Evolutionary conservation across 2,113 vertebrate genomes (phyloP), one percentile per base, ranked within the genome.

Genomic region (Passer domesticus): DNA sequence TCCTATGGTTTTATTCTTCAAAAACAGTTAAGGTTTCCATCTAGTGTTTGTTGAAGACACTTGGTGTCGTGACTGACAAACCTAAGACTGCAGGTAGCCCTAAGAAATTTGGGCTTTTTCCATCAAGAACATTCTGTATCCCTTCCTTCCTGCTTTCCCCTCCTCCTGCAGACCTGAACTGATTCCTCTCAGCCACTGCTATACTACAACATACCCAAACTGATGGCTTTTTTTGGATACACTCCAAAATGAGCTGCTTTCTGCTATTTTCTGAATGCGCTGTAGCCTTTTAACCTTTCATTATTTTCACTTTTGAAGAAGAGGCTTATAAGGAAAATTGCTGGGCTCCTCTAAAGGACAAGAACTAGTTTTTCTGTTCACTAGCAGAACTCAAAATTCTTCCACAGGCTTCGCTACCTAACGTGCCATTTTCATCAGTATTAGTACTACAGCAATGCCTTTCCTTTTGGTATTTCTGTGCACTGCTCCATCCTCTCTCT

Each of bases 21-120:
- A 35, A 76, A 92, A 19, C 89, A 94, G 83, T 94, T 92, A 87
- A 91, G 81, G 84, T 85, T 95, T 95, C 87, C 93, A 94, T 92
- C 89, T 96, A 95, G 94, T 73, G 81, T 95, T 94, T 95, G 81
- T 6, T 79, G 81, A 79, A 95, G 80, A 94, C 62, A 75, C 43
- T 89, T 6, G 0, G 69, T 89, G 37, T 56, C 77, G 43, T 15
- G 47, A 72, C n/a, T 84, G 81, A 68, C 62, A 95, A 82, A 68
- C 21, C 13, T 33, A 66, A 52, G 37, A 35, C 33, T 39, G 59
- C 47, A 41, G 73, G 84, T 41, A 87, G 37, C n/a, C 53, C 24
- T 49, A 33, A 27, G 35, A 84, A 84, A 87, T 68, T 0, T 5
- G n/a, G 24, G 37, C 8, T 60, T 82, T 83, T 78, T 66, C 62